phyloP scores from a whole-genome alignment of 2,797 vertebrate species.

The Tamandua tetradactyla region DNA sequence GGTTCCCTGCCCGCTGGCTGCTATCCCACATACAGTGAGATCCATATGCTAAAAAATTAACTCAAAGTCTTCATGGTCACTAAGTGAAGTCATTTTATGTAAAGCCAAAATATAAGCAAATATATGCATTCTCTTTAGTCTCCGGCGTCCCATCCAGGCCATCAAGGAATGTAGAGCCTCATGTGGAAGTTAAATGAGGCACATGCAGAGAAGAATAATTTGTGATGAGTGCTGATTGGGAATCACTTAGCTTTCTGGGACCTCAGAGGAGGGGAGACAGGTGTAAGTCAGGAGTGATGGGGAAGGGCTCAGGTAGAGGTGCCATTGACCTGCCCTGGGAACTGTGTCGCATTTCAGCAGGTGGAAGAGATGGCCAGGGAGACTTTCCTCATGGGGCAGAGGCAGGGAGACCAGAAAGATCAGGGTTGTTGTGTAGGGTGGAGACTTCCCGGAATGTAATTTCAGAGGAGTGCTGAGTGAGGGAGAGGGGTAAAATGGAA shows the following conservation, averaged over 20 bases:
- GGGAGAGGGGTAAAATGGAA: background rate
- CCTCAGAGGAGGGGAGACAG: background rate
- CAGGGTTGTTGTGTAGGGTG: background rate
- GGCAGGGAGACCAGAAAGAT: background rate
- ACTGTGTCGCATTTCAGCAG: background rate
- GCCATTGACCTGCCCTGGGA: accelerated
- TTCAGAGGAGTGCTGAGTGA: background rate
- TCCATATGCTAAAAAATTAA: background rate
- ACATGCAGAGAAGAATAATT: accelerated
- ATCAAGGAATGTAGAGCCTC: too few relatives aligned
- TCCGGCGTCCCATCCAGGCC: background rate
- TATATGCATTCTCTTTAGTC: background rate
- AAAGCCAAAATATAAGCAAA: background rate
- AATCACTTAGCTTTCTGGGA: background rate
- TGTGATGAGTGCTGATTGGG: accelerated
- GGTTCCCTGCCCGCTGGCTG: background rate
- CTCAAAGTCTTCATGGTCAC: background rate
- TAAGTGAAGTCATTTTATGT: background rate
- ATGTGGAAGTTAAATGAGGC: background rate
- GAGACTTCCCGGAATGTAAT: accelerated
- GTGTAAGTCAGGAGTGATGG: background rate
- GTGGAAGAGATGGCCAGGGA: too few relatives aligned
- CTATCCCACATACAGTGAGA: too few relatives aligned
- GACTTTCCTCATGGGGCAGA: too few relatives aligned
- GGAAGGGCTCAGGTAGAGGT: background rate